phyloP scores from a whole-genome alignment of 2,888 invertebrate genomes.

The Phaonia tiefii region DNA sequence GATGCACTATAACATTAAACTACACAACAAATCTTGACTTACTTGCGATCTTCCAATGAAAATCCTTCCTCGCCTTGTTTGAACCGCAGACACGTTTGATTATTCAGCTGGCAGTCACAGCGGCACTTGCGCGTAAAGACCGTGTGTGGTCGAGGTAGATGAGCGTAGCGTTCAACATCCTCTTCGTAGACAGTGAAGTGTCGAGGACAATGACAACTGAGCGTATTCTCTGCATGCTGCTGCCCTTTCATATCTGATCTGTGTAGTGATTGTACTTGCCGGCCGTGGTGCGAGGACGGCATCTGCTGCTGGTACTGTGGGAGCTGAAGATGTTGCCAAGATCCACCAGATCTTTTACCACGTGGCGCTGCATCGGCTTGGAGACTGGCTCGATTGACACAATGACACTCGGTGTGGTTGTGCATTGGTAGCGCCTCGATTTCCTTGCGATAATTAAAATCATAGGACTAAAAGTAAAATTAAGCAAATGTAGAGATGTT shows the following conservation, averaged over 20 bases:
- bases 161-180: slow-evolving; percentile 65
- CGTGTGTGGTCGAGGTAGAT: slow-evolving; percentile 59
- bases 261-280: slow-evolving; percentile 23
- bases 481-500: not conserved
- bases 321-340: slow-evolving; percentile 50
- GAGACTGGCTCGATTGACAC: slow-evolving; percentile 70
- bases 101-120: slow-evolving; percentile 84
- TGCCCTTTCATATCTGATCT: slow-evolving; percentile 38
- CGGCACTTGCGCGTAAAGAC: slow-evolving; percentile 79
- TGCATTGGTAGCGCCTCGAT: slow-evolving; percentile 70
- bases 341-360: slow-evolving; percentile 62
- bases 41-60: slow-evolving; percentile 85
- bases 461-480: slow-evolving; percentile 58
- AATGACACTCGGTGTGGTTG: slow-evolving; percentile 79
- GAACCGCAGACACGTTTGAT: slow-evolving; percentile 83
- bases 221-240: slow-evolving; percentile 53
- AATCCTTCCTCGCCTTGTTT: slow-evolving; percentile 85
- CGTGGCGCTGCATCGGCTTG: slow-evolving; percentile 60
- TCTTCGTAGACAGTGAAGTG: slow-evolving; percentile 80
- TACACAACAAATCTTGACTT: slow-evolving; percentile 49
- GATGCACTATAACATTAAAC: slow-evolving; percentile 1
- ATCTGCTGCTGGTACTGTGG: slow-evolving; percentile 44
- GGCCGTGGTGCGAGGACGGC: slow-evolving; percentile 39
- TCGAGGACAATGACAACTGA: slow-evolving; percentile 72
- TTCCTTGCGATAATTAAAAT: slow-evolving; percentile 64